These are phyloP conservation scores for Nothoprocta pentlandii DNA, from an alignment of 2,113 vertebrate species.

Conservation along the genomic window DNA sequence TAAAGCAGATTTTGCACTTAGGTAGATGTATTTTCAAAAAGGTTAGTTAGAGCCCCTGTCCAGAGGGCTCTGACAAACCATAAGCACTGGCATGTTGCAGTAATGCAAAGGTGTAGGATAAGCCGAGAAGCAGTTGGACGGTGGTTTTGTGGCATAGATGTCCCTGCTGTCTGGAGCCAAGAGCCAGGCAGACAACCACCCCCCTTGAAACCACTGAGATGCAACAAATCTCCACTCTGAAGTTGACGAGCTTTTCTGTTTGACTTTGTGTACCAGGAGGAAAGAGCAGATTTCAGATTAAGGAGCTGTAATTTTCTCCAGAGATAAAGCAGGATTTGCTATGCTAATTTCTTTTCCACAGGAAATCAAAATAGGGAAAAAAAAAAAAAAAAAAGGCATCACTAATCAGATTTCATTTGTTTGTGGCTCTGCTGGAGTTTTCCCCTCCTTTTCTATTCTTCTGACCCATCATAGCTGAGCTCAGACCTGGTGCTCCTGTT, in stretches of 20 bases:
- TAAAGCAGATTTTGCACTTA: conserved; percentile 29
- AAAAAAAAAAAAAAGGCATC: neutral
- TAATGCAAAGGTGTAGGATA: neutral
- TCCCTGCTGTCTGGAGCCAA: neutral
- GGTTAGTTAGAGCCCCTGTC: neutral
- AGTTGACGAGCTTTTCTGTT: conserved; percentile 42
- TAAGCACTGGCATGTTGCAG: neutral
- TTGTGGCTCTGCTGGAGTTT: neutral
- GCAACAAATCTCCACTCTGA: conserved; percentile 70
- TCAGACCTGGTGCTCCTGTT: neutral
- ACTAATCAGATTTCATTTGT: conserved; percentile 28
- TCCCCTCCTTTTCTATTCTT: neutral
- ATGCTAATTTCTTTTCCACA: conserved; percentile 67
- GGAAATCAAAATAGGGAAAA: conserved; percentile 43
- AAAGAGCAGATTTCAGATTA: conserved; percentile 65
- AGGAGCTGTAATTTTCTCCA: conserved; percentile 55
- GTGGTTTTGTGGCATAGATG: neutral
- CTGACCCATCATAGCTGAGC: neutral
- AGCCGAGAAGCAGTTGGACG: neutral
- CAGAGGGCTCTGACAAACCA: neutral
- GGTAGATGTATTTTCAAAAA: conserved; percentile 41
- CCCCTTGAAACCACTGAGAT: neutral
- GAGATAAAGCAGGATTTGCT: conserved; percentile 75
- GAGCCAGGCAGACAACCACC: neutral
- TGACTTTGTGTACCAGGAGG: conserved; percentile 39